Evolutionary conservation across 2,113 vertebrate species (phyloP).

Genomic region (Ginglymostoma cirratum): DNA sequence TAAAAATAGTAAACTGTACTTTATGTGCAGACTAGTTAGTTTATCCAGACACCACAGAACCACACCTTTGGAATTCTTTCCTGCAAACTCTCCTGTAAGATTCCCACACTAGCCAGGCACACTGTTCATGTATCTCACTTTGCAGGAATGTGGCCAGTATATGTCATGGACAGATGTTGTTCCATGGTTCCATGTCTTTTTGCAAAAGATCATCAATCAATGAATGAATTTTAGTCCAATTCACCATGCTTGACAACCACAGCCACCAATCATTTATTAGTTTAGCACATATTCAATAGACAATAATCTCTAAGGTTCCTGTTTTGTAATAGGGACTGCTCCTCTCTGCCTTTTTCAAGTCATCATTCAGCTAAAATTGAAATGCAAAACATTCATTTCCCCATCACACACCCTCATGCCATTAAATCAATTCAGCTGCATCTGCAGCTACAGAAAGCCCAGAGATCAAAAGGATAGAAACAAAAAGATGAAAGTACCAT

Average conservation of each 20-base stretch:
- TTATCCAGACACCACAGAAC: constrained; percentile 24
- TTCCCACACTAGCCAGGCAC: neutral
- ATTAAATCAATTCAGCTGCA: neutral
- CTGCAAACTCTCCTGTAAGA: neutral
- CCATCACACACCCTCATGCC: neutral
- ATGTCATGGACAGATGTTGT: neutral
- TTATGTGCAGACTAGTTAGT: constrained; percentile 2
- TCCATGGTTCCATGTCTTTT: neutral
- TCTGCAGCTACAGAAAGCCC: neutral
- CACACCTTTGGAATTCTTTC: neutral
- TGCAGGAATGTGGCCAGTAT: neutral
- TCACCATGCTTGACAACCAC: neutral
- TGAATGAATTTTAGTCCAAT: neutral
- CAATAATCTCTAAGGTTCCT: neutral
- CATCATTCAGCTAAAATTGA: neutral
- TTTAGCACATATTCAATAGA: neutral
- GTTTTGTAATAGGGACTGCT: neutral
- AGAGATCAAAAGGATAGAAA: neutral
- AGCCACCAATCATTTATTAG: neutral
- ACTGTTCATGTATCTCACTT: neutral
- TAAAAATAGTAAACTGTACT: neutral
- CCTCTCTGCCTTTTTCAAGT: neutral
- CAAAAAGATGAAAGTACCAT: neutral
- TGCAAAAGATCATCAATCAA: neutral
- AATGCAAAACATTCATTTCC: neutral